Percentiles rank a stretch among this genome's conserved stretches.
Evolutionary conservation across 2,888 invertebrate genomes (phyloP).

Genomic region (Liodrosophila aerea): DNA sequence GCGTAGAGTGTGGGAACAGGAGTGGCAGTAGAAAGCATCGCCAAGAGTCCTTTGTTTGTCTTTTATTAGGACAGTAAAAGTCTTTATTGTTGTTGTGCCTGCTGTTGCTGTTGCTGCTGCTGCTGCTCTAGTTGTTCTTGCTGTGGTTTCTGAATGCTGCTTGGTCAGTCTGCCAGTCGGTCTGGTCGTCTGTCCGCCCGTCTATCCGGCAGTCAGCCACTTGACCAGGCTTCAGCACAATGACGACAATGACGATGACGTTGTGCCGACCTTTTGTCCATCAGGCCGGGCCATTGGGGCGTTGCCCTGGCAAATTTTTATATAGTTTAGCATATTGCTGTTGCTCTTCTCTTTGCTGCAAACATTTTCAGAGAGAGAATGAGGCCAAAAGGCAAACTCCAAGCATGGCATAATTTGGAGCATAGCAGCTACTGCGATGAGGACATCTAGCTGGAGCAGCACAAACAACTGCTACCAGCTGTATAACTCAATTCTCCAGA

Average conservation of each 20-base stretch:
- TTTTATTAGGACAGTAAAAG: constrained; percentile 81
- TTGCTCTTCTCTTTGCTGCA: constrained; percentile 45
- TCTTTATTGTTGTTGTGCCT: constrained; percentile 72
- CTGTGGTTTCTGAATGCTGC: constrained; percentile 35
- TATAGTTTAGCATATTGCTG: constrained; percentile 67
- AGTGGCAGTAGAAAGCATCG: constrained; percentile 30
- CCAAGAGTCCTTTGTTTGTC: constrained; percentile 76
- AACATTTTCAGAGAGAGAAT: constrained; percentile 59
- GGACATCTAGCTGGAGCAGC: constrained; percentile 25
- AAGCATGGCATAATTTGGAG: constrained; percentile 65
- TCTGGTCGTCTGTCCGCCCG: constrained; percentile 5
- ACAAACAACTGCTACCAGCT: constrained; percentile 51
- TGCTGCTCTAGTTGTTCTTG: constrained; percentile 25
- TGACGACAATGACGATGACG: constrained; percentile 68
- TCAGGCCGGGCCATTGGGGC: constrained; percentile 33
- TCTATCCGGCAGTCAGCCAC: constrained; percentile 45
- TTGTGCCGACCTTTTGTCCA: constrained; percentile 65
- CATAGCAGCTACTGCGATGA: constrained; percentile 38
- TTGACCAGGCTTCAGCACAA: constrained; percentile 64
- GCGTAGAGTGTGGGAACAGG: constrained; percentile 10
- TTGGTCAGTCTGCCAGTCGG: constrained; percentile 19
- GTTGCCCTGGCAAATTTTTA: constrained; percentile 59
- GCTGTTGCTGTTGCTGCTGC: constrained; percentile 27
- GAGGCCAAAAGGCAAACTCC: constrained; percentile 67
- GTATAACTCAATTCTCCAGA: constrained; percentile 64